phyloP scores from a whole-genome alignment of 2,888 invertebrate species.

The Drosophila prolongata region DNA sequence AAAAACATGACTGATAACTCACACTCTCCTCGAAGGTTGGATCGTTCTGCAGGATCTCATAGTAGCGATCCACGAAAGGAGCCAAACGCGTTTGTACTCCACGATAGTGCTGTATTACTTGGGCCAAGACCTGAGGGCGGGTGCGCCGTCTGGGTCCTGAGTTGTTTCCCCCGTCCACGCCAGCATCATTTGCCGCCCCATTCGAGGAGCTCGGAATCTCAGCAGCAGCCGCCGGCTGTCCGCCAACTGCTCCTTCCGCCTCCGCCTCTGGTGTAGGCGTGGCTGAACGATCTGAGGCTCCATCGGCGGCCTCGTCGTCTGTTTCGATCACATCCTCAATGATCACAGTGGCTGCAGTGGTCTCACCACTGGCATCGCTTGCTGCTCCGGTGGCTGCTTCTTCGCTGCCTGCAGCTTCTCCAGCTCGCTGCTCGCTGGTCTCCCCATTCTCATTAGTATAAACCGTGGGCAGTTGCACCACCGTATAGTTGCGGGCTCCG shows the following conservation, averaged over 20 bases:
- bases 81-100: slow-evolving; percentile 86
- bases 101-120: slow-evolving; percentile 83
- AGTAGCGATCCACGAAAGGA: slow-evolving; percentile 88
- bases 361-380: slow-evolving; percentile 53
- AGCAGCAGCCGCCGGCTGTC: slow-evolving; percentile 11
- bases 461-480: slow-evolving; percentile 83
- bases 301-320: slow-evolving; percentile 68
- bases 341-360: slow-evolving; percentile 66
- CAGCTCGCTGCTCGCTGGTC: slow-evolving; percentile 32
- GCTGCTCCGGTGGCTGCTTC: slow-evolving; percentile 17
- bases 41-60: slow-evolving; percentile 87
- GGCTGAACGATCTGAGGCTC: slow-evolving; percentile 37
- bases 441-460: slow-evolving; percentile 76
- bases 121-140: slow-evolving; percentile 81
- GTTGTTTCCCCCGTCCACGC: slow-evolving; percentile 29
- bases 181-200: slow-evolving; percentile 11
- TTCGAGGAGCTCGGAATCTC: slow-evolving; percentile 12
- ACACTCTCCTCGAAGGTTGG: slow-evolving; percentile 85
- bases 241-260: slow-evolving; percentile 40
- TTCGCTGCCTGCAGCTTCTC: slow-evolving; percentile 26
- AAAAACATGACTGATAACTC: slow-evolving; percentile 44
- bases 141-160: slow-evolving; percentile 75
- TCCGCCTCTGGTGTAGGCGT: slow-evolving; percentile 45
- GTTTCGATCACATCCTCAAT: slow-evolving; percentile 76
- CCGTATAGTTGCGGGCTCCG: slow-evolving; percentile 83